Percentiles rank a stretch among this genome's conserved stretches.
Evolutionary conservation across 2,888 invertebrate species (phyloP).

Genomic region (Poecilobothrus nobilitatus): DNA sequence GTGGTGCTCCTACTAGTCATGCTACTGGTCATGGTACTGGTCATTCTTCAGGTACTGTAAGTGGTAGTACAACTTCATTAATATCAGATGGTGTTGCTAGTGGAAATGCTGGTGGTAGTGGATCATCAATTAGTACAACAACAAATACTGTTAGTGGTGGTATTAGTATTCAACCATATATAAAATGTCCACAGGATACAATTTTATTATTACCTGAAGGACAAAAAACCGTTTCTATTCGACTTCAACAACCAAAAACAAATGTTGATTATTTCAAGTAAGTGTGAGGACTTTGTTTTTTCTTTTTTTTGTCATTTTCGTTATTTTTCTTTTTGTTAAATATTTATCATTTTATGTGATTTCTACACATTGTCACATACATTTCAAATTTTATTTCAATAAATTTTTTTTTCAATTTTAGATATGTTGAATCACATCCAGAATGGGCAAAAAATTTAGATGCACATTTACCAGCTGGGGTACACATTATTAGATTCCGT

Average conservation of each 20-base stretch:
- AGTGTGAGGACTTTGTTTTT: conserved; percentile 18
- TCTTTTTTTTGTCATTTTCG: no score
- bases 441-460: conserved; percentile 54
- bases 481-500: conserved; percentile 51
- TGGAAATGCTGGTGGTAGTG: conserved; percentile 11
- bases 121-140: conserved; percentile 1
- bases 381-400: no score
- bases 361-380: no score
- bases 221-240: conserved; percentile 35
- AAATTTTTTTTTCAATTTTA: conserved; percentile 33
- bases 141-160: conserved; percentile 5
- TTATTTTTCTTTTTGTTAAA: no score
- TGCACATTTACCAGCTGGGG: conserved; percentile 51
- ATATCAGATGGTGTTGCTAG: background rate
- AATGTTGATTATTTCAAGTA: conserved; percentile 58
- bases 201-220: conserved; percentile 48
- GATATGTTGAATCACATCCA: conserved; percentile 53
- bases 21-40: no score
- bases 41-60: no score
- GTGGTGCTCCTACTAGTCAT: background rate
- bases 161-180: conserved; percentile 46
- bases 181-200: conserved; percentile 56
- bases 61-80: no score
- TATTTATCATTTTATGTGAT: no score
- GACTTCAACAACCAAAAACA: conserved; percentile 49